Percentiles rank a stretch among this genome's conserved stretches.
Evolutionary conservation across 2,113 vertebrate genomes (phyloP).

Genomic region (Hystrix cristata): DNA sequence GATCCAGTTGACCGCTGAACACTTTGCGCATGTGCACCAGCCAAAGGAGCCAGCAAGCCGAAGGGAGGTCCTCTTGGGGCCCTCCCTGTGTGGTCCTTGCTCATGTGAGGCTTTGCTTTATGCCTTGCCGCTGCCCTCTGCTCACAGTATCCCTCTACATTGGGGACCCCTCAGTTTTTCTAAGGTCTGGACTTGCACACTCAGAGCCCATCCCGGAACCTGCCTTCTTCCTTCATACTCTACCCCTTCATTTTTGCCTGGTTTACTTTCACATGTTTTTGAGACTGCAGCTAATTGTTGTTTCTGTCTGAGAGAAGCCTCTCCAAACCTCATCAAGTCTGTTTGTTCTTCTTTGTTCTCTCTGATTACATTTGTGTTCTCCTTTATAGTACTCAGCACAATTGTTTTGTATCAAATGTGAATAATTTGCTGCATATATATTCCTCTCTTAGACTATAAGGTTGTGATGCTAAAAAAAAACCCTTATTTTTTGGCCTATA

Average conservation of each 20-base stretch:
- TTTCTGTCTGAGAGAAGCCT: not conserved
- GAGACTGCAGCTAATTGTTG: not conserved
- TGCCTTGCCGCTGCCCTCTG: not conserved
- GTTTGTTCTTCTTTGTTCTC: not conserved
- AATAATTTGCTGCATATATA: not conserved
- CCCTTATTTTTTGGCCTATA: not conserved
- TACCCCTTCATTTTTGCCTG: not conserved
- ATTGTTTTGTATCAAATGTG: not conserved
- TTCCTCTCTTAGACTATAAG: not conserved
- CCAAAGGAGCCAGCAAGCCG: not conserved
- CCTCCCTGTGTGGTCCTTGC: not conserved
- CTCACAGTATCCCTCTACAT: not conserved
- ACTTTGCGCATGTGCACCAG: not conserved
- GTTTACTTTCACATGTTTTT: not conserved
- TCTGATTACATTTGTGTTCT: not conserved
- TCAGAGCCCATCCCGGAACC: not conserved
- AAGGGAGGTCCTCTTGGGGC: not conserved
- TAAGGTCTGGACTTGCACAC: not conserved
- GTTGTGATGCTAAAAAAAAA: not conserved
- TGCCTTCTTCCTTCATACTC: not conserved
- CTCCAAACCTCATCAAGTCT: too few relatives aligned
- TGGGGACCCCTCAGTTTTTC: not conserved
- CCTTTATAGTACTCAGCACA: not conserved
- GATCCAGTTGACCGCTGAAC: not conserved
- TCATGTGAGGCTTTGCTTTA: not conserved